Conservation (phyloP, 1,140 invertebrate species). For the Diorhabda elongata region DNA sequence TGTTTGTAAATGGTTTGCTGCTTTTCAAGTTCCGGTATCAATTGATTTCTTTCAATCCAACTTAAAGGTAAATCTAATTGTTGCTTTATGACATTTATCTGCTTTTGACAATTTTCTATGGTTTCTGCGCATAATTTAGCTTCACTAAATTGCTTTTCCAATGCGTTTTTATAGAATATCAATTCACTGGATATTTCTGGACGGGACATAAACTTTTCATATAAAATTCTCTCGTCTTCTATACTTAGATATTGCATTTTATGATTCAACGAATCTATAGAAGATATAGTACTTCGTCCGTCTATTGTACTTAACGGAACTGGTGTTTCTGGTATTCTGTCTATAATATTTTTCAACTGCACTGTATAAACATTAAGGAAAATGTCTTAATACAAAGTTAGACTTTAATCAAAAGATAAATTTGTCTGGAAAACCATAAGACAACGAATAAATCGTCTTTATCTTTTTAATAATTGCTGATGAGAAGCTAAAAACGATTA, state of each 20-base stretch:
- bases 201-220: slow-evolving; percentile 4
- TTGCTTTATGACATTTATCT: slow-evolving; percentile 29
- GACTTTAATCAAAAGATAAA: no score
- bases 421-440: no score
- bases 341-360: slow-evolving; percentile 12
- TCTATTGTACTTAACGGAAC: neutral
- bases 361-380: slow-evolving; percentile 8
- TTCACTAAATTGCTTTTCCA: slow-evolving; percentile 21
- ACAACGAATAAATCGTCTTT: no score
- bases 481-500: no score
- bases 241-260: neutral
- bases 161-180: slow-evolving; percentile 11
- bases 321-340: slow-evolving; percentile 10
- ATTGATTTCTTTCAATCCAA: neutral
- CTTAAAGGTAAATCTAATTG: slow-evolving; percentile 16
- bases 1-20: slow-evolving; percentile 35
- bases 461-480: no score
- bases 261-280: neutral
- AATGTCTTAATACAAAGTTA: neutral
- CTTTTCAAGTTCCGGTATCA: slow-evolving; percentile 17
- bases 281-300: no score
- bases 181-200: slow-evolving; percentile 9
- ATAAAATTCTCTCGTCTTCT: neutral
- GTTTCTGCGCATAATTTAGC: slow-evolving; percentile 27
- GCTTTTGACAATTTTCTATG: slow-evolving; percentile 32